Evolutionary conservation across 2,113 vertebrate species (phyloP).

Genomic region (Anthoscopus minutus): DNA sequence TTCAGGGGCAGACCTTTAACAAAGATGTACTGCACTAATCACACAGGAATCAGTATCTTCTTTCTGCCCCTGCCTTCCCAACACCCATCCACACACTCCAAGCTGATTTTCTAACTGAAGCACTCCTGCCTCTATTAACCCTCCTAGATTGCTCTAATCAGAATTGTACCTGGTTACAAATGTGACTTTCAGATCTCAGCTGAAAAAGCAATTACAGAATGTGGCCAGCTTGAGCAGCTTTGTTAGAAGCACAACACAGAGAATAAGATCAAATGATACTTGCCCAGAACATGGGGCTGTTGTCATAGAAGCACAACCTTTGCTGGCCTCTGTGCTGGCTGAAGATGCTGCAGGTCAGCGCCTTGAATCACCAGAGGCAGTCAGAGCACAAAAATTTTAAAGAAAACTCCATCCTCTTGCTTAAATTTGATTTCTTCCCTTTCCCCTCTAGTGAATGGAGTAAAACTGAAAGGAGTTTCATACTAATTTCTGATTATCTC

Average conservation of each 20-base stretch:
- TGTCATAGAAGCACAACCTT: conserved; percentile 56
- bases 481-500: not conserved
- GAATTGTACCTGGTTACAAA: conserved; percentile 3
- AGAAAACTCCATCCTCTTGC: not conserved
- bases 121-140: conserved; percentile 19
- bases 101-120: not conserved
- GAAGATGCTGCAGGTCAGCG: not conserved
- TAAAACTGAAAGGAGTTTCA: not conserved
- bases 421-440: not conserved
- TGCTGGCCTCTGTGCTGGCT: not conserved
- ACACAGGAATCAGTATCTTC: not conserved
- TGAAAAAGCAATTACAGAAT: conserved; percentile 46
- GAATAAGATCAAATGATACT: conserved; percentile 35
- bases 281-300: not conserved
- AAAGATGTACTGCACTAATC: not conserved
- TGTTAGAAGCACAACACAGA: conserved; percentile 19
- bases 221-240: not conserved
- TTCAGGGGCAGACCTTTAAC: not conserved
- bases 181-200: not conserved
- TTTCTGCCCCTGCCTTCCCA: not conserved
- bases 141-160: conserved; percentile 10
- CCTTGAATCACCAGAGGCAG: not conserved
- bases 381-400: not conserved
- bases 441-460: not conserved
- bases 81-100: not conserved